Evolutionary conservation across 2,113 vertebrate species (phyloP).

Genomic region (Terrapene triunguis): DNA sequence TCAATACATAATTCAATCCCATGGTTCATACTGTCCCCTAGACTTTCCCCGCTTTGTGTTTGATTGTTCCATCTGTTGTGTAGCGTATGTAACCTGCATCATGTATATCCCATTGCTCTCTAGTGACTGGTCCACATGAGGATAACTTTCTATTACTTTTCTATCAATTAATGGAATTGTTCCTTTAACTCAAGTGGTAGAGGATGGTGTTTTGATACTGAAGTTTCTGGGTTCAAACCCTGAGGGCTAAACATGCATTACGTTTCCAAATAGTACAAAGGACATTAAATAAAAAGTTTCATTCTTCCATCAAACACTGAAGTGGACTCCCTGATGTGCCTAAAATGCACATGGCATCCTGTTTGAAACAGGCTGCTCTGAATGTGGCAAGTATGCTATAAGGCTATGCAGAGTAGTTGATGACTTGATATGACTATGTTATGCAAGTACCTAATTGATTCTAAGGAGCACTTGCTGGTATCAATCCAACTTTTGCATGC

Average conservation of each 20-base stretch:
- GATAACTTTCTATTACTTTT: not conserved
- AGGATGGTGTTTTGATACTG: not conserved
- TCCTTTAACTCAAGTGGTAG: not conserved
- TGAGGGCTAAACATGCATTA: not conserved
- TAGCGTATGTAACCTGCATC: not conserved
- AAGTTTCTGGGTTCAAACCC: fast-evolving
- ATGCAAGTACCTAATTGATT: not conserved
- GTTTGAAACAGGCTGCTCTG: not conserved
- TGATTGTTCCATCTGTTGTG: not conserved
- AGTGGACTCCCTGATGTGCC: not conserved
- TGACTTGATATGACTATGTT: not conserved
- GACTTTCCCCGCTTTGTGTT: not conserved
- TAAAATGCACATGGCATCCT: not conserved
- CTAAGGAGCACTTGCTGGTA: not conserved
- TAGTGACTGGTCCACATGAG: not conserved
- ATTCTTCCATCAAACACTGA: not conserved
- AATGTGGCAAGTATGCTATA: not conserved
- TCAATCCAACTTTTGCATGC: not conserved
- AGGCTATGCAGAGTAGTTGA: not conserved
- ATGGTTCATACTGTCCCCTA: not conserved
- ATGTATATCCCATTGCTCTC: not conserved
- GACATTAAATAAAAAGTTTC: not conserved
- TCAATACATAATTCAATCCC: not conserved
- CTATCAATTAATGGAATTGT: not conserved
- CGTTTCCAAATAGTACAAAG: not conserved